Evolutionary conservation across 2,797 vertebrate genomes (phyloP), one percentile per base, ranked within the genome.

Genomic region (Acanthurus leucopareius): DNA sequence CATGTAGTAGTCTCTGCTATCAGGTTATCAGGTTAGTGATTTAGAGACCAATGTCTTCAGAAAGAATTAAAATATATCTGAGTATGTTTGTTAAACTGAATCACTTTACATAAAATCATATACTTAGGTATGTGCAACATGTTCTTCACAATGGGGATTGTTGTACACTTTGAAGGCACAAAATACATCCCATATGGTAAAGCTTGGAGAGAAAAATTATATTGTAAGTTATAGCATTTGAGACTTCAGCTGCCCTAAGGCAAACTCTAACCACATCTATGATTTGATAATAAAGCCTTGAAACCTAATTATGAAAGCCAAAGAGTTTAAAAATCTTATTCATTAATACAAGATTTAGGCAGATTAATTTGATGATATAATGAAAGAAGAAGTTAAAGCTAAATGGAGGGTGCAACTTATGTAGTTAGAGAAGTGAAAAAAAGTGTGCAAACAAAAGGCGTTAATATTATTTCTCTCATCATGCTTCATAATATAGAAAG

Each of bases 371-470:
- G 8, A 32, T 67, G 14, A 69, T 17, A 71, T 32, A 5, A 61
- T 71, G 10, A 57, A 69, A 73, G 73, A 67, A 73, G 73, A 86
- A 82, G 75, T 79, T 16, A 62, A 28, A 6, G 8, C 14, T 0
- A 48, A 73, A 69, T 51, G 9, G n/a, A 84, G 16, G 4, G 59
- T 4, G 52, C 3, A 38, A 10, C 5, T 4, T 10, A 32, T 40
- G 19, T 14, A 56, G 79, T 77, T 73, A 57, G 57, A 80, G 66
- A 87, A 85, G 75, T 80, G 9, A 80, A 75, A 67, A 75, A 64
- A 13, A 10, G 5, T 25, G 9, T 22, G 28, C 49, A 44, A 56
- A 69, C 66, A 73, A 71, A 63, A 59, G 28, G 40, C 57, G 45
- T 13, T 10, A 2, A 13, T 45, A 17, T 1, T 7, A 32, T 58